Base-by-base conservation (phyloP, 2,113 vertebrate genomes). In the Todiramphus chloris region DNA sequence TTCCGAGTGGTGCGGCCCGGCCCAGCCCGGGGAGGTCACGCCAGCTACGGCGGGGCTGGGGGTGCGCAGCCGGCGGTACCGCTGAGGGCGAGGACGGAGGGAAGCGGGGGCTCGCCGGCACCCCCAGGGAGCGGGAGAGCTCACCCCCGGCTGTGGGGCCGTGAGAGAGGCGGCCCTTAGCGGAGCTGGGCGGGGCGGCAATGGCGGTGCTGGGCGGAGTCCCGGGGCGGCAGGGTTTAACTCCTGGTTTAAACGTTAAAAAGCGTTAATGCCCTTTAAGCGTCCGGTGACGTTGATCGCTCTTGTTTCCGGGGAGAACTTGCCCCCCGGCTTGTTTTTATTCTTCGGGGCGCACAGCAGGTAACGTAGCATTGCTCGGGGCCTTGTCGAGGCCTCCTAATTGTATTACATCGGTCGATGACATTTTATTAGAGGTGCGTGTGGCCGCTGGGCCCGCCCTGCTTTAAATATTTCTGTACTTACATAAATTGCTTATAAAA, bases 161-260 rank as follows among this genome's bases (percentile, higher is more conserved):
- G 62, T 10, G 25, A 37, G 11, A 4, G 16, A 13, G 2, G 9
- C 44, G 33, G 11, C n/a, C 8, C 8, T 10, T 4, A 37, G 51
- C 9, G 41, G 31, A 30, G 16, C 10, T 5, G 48, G 51, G 16
- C 9, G 18, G 53, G 16, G 2, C 3, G 19, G 48, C 44, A 11
- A 3, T 77, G 75, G 79, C n/a, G 64, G 37, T 16, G 25, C 1
- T 5, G 33, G 27, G 30, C 8, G 39, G 2, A 2, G 28, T 2
- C 0, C 1, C 0, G 31, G 1, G 16, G 8, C 0, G 7, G 2
- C 2, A 1, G 13, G 6, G 8, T 28, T 17, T 39, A 7, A 3
- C 13, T 43, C 2, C 13, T 21, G 28, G 2, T 39, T 25, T 37
- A 8, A 30, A 2, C 11, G 1, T 15, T 31, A 5, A 7, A 56